phyloP scores from a whole-genome alignment of 37 sponge, comb jelly and placozoan genomes.

The Tethya wilhelma region DNA sequence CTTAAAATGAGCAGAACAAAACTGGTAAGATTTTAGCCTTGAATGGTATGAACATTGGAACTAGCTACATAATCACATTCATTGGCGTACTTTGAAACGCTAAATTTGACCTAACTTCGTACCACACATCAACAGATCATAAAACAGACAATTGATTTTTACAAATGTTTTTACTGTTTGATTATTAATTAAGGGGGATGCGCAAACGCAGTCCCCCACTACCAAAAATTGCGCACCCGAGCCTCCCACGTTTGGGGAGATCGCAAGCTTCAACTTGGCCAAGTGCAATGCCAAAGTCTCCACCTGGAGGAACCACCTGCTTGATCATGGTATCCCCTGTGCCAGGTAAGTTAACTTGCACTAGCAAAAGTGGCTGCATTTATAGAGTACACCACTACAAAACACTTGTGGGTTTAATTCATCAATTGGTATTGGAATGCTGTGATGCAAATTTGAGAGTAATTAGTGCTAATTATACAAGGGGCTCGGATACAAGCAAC shows the following conservation, averaged over 20 bases:
- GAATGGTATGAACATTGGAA: background rate
- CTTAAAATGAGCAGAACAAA: background rate
- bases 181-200: slow-evolving; percentile 86
- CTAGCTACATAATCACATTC: too few species aligned
- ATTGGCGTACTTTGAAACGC: too few species aligned
- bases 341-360: slow-evolving; percentile 95
- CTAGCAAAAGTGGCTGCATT: background rate
- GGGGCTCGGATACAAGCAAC: too few species aligned
- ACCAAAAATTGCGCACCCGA: slow-evolving; percentile 97
- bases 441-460: too few species aligned
- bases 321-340: slow-evolving; percentile 94
- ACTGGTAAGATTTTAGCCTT: background rate
- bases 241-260: slow-evolving; percentile 96
- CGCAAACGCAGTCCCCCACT: slow-evolving; percentile 98
- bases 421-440: too few species aligned
- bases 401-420: slow-evolving; percentile 66
- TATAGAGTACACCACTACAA: slow-evolving; percentile 20
- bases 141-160: too few species aligned
- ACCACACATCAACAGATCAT: too few species aligned
- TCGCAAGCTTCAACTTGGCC: slow-evolving; percentile 95
- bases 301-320: slow-evolving; percentile 89
- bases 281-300: slow-evolving; percentile 97
- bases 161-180: too few species aligned
- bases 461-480: too few species aligned
- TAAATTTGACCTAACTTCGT: too few species aligned